Conservation (phyloP, 2,888 invertebrate genomes). For the Sinhomidia bicolor region DNA sequence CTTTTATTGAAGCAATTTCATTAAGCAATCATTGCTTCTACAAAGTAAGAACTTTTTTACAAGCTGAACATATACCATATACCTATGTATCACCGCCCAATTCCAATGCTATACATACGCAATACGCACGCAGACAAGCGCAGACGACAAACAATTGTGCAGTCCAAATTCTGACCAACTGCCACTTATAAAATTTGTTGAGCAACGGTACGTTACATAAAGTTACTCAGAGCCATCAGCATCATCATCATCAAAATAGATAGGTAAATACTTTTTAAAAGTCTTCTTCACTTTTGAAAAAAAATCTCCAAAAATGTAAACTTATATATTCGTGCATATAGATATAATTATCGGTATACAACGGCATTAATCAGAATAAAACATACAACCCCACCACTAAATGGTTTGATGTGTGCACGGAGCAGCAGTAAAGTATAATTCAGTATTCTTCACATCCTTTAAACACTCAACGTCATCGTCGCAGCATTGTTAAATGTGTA, state of each 20-base stretch:
- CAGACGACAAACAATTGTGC: too few species aligned
- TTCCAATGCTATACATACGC: too few species aligned
- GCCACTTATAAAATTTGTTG: background rate
- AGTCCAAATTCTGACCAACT: background rate
- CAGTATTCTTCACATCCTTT: background rate
- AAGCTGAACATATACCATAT: background rate
- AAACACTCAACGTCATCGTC: too few species aligned
- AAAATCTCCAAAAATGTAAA: background rate
- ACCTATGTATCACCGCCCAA: too few species aligned
- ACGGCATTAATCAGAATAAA: background rate
- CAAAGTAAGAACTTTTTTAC: background rate
- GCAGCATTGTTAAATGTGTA: conserved; percentile 21
- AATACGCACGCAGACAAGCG: too few species aligned
- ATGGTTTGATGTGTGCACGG: background rate
- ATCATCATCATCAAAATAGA: background rate
- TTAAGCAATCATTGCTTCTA: conserved; percentile 23
- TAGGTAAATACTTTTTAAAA: background rate
- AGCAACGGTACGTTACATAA: background rate
- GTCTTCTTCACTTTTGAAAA: conserved; percentile 35
- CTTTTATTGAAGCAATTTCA: background rate
- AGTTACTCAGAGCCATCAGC: background rate
- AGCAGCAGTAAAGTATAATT: background rate
- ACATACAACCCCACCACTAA: background rate
- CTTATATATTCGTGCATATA: background rate
- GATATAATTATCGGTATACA: background rate